These are phyloP conservation scores for Equus quagga DNA, from an alignment of 2,113 vertebrate genomes.

Conservation along the genomic window DNA sequence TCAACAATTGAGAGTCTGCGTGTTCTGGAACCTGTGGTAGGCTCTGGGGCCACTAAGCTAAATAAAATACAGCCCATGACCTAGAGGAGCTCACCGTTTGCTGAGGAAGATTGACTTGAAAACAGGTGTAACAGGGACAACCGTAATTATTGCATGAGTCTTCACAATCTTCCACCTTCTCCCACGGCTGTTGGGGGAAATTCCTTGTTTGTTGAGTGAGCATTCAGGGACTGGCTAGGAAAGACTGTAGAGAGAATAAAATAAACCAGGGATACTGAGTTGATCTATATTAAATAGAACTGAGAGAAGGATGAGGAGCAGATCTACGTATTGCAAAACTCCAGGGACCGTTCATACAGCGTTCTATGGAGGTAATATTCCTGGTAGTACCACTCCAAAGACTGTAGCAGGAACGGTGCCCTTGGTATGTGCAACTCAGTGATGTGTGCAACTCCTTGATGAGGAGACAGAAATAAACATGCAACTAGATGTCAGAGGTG, in stretches of 20 bases:
- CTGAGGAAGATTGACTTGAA: not conserved
- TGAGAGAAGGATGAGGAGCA: not conserved
- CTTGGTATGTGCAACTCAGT: not conserved
- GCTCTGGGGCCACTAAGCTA: not conserved
- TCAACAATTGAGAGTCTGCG: not conserved
- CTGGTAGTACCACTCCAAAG: not conserved
- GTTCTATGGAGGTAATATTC: not conserved
- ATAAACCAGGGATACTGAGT: not conserved
- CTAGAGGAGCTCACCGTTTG: not conserved
- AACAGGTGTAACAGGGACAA: not conserved
- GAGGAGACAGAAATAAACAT: not conserved
- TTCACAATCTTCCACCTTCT: not conserved
- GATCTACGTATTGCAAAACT: not conserved
- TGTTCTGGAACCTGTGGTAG: not conserved
- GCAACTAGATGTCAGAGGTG: not conserved
- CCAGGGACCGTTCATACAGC: no score
- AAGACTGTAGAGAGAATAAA: not conserved
- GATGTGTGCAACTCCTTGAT: not conserved
- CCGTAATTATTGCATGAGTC: not conserved
- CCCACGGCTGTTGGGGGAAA: not conserved
- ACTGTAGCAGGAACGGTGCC: not conserved
- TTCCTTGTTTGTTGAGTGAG: not conserved
- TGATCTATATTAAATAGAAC: no score
- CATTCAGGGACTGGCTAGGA: not conserved
- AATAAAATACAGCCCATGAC: not conserved